Base-by-base conservation (phyloP, 1,140 invertebrate genomes). In the Eulimnadia texana region DNA sequence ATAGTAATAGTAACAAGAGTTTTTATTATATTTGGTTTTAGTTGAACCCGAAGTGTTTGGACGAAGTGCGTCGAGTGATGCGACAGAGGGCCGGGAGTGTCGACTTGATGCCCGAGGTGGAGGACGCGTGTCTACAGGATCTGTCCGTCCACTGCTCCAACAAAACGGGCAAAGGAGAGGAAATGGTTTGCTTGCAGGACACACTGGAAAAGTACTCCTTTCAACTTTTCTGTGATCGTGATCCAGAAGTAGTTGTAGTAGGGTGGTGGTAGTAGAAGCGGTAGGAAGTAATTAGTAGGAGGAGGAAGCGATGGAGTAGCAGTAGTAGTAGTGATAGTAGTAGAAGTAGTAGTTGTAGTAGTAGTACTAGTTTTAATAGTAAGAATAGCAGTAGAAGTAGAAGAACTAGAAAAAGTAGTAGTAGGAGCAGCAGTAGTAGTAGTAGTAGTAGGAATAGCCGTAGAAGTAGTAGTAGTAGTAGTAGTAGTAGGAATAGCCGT, bases 31-130 rank as follows among this genome's bases (percentile, higher is more conserved):
- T 55, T 55, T 22, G 9, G 1, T 61, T 66, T 47, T 57, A 74
- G 70, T 51, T 78, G 11, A 70, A 67, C n/a, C 62, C 63, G 16
- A 63, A 68, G 52, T 83, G 81, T 67, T 64, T 72, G 60, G 79
- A 84, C 64, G 88, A 98, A 76, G 84, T 99, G 0, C 81, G 83
- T 77, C 70, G 92, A 67, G 87, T 95, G 0, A 94, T 99, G 90
- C 78, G 89, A 60, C 87, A 92, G 69, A 76, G 95, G 65, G 93
- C 95, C 2, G 77, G 89, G 0, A 90, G 84, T 68, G 92, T 98
- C 2, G 88, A 97, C 71, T 77, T 99, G 3, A 83, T 93, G 65
- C 94, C 95, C 9, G 88, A 95, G 75, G 85, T 99, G 62, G 93
- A 98, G 76, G 84, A 88, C 68, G 78, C 78, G 47, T 99, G 96